These are phyloP conservation scores for Scytalopus superciliaris DNA, from an alignment of 2,113 vertebrate genomes.

Conservation along the genomic window DNA sequence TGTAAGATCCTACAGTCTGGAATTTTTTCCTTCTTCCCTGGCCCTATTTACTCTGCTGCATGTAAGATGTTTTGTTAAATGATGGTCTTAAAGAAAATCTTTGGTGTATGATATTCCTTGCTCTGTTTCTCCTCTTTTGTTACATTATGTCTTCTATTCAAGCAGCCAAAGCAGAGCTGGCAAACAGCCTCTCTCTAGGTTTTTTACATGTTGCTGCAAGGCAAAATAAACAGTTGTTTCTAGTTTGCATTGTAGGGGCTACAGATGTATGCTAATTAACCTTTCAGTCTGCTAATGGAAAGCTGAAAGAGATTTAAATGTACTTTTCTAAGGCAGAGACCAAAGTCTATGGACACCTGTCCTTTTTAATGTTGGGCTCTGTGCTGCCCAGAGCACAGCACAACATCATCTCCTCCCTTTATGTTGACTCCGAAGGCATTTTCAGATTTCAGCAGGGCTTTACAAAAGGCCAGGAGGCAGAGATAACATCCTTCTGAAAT, in stretches of 20 bases:
- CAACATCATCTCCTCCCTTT: neutral
- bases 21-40: neutral
- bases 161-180: slow-evolving; percentile 36
- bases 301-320: slow-evolving; percentile 15
- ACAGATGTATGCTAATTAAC: slow-evolving; percentile 47
- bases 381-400: neutral
- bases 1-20: neutral
- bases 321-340: neutral
- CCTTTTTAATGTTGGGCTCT: neutral
- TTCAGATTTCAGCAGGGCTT: neutral
- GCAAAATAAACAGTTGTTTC: slow-evolving; percentile 62
- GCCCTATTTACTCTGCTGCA: neutral
- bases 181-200: slow-evolving; percentile 39
- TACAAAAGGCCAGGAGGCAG: slow-evolving; percentile 9
- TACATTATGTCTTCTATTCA: slow-evolving; percentile 9
- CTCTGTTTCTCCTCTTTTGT: neutral
- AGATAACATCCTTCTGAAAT: slow-evolving; percentile 29
- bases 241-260: slow-evolving; percentile 13
- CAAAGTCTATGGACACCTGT: neutral
- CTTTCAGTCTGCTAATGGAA: slow-evolving; percentile 1
- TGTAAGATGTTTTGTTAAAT: neutral
- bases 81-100: neutral
- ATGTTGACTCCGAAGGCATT: slow-evolving; percentile 19
- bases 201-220: slow-evolving; percentile 41
- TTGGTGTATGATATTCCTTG: neutral